Base-by-base conservation (phyloP, 2,888 invertebrate species). In the Dicranocentrus wangi region DNA sequence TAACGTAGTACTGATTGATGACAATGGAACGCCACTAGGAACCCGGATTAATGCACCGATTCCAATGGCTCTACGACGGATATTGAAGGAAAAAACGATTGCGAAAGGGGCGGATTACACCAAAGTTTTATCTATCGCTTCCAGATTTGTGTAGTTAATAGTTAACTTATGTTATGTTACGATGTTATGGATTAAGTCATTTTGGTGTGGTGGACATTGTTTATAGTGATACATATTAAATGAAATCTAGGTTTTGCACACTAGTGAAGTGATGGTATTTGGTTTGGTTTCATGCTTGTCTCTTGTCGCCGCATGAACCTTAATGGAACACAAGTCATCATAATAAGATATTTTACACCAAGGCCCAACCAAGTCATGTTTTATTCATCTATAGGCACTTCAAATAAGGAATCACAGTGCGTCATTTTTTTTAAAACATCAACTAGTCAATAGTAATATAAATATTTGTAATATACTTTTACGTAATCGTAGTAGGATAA, bases 41-140 rank as follows among this genome's bases (percentile, higher is more conserved):
- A 99, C 96, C 1, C 91, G 99, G 86, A 96, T 99, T 86, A 94
- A 95, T 87, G 97, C 95, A 1, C 99, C 99, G 0, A 94, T 99
- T 82, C 99, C 99, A 0, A 94, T 96, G 1, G 91, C 94, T 82
- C 90, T 98, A 65, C 91, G 98, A 72, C 95, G 94, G 10, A 93
- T 95, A 82, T 90, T 96, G 42, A 95, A 94, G 88, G 93, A 94
- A 86, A 93, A 93, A 87, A 94, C 94, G 0, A 91, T 93, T 80
- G 90, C 93, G 0, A 96, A 96, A 89, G 94, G 94, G 19, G 94
- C 94, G 0, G 96, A 97, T 90, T 96, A 96, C 88, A 96, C 97
- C 0, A 98, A 98, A 90, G 89, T 99, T 65, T 89, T 98, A 87
- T 94, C 95, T 1, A 95, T 98, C 86, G 95, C 97, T 7, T 93